Base-by-base conservation (phyloP, 2,797 vertebrate genomes). In the Buceros bicornis region DNA sequence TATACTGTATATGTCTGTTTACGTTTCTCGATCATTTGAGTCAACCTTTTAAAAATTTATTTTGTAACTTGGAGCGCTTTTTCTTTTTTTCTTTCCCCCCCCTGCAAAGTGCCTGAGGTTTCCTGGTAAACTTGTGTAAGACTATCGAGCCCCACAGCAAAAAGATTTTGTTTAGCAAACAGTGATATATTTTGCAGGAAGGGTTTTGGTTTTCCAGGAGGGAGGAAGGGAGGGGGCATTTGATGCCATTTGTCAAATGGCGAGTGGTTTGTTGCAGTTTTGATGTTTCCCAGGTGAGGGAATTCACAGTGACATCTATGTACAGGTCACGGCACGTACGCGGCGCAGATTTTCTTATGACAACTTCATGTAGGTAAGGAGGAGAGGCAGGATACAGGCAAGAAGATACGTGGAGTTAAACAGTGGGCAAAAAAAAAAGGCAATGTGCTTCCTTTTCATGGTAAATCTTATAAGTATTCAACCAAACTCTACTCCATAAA, bases 391-490 rank as follows among this genome's bases (percentile, higher is more conserved):
- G 85, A 93, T 87, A 94, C 97, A 89, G 96, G 92, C 72, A 85
- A 47, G 92, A 77, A 97, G 97, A 96, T 97, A 95, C 18, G 47
- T 96, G 92, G 90, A 97, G 96, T 97, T 98, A 98, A 98, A 97
- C 89, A 97, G 90, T 95, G 76, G 90, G 80, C 26, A 4, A 37
- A 54, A 51, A 65, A 65, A 89, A 97, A 96, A 95, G 94, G 95
- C 96, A 97, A 74, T 97, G 90, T 96, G 93, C 97, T 98, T 98
- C 97, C 97, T 98, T 98, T 98, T 97, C 95, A 97, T 95, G 94
- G 93, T 94, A 98, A 98, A 98, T 97, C 97, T 98, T 97, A 97
- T 96, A 98, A 98, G 97, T 98, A 97, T 98, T 98, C 98, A 98
- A 85, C 97, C 96, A 98, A 98, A 97, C 96, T 98, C 97, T 97